phyloP scores from a whole-genome alignment of 1,140 invertebrate species.

The Schmidtea mediterranea region DNA sequence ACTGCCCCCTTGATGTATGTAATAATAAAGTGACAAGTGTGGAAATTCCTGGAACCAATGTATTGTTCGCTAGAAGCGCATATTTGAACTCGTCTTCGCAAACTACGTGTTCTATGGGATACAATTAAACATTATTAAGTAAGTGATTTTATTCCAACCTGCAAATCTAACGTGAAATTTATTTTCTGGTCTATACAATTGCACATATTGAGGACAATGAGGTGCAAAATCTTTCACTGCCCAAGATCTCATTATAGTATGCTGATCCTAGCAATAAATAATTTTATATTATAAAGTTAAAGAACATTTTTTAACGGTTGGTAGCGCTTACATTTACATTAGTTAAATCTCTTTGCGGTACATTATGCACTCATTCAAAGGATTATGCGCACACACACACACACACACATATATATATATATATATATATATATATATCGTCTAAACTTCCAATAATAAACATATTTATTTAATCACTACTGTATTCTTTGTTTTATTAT shows the following conservation, averaged over 20 bases:
- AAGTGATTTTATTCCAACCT: constrained; percentile 15
- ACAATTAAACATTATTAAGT: neutral
- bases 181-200: constrained; percentile 86
- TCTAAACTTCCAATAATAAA: no score
- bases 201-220: constrained; percentile 76
- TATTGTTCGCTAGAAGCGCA: constrained; percentile 79
- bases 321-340: no score
- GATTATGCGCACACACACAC: no score
- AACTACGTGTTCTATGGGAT: constrained; percentile 51
- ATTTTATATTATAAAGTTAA: neutral
- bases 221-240: constrained; percentile 91
- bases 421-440: no score
- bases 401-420: no score
- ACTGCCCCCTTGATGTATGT: constrained; percentile 82
- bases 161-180: constrained; percentile 94
- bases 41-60: constrained; percentile 77
- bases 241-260: constrained; percentile 84
- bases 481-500: no score
- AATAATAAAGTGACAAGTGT: constrained; percentile 73
- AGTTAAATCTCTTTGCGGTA: no score
- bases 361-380: no score
- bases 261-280: constrained; percentile 47
- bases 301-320: neutral
- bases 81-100: constrained; percentile 91
- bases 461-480: no score